Conservation (phyloP, 2,113 vertebrate species). For the Dromiciops gliroides region DNA sequence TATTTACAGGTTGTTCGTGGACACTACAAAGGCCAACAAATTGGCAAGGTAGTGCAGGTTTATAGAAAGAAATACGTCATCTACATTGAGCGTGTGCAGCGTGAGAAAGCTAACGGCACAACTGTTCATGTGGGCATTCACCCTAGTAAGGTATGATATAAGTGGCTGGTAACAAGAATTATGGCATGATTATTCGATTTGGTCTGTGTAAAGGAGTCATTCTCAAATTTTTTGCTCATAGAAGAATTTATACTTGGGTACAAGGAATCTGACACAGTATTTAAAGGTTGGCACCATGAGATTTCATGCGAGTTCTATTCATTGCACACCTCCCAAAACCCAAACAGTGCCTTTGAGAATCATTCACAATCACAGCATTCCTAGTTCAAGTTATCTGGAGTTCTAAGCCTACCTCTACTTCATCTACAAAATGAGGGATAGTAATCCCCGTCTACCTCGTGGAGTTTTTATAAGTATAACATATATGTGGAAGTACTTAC, state of each 20-base stretch:
- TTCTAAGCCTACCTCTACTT: too few species aligned
- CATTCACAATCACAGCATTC: too few species aligned
- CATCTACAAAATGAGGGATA: too few species aligned
- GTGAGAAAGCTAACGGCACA: constrained; percentile 95
- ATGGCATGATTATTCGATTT: not conserved
- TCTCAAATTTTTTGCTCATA: not conserved
- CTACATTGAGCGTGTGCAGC: constrained; percentile 95
- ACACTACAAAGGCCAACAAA: constrained; percentile 97
- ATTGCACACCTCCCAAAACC: too few species aligned
- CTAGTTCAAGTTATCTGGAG: too few species aligned
- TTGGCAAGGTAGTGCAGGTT: constrained; percentile 95
- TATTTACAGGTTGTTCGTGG: constrained; percentile 90
- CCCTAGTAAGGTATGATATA: constrained; percentile 90
- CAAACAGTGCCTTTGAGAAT: too few species aligned
- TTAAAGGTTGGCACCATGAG: not conserved
- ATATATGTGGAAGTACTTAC: too few species aligned
- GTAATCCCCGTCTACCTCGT: too few species aligned
- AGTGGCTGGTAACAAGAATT: not conserved
- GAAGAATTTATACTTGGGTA: not conserved
- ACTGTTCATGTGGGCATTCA: constrained; percentile 95
- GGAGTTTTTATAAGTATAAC: too few species aligned
- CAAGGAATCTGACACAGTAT: not conserved
- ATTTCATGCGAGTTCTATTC: not conserved
- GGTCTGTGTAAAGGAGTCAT: not conserved
- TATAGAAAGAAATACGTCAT: constrained; percentile 96